phyloP scores from a whole-genome alignment of 1,140 invertebrate species.

The Drosophila setifemur region DNA sequence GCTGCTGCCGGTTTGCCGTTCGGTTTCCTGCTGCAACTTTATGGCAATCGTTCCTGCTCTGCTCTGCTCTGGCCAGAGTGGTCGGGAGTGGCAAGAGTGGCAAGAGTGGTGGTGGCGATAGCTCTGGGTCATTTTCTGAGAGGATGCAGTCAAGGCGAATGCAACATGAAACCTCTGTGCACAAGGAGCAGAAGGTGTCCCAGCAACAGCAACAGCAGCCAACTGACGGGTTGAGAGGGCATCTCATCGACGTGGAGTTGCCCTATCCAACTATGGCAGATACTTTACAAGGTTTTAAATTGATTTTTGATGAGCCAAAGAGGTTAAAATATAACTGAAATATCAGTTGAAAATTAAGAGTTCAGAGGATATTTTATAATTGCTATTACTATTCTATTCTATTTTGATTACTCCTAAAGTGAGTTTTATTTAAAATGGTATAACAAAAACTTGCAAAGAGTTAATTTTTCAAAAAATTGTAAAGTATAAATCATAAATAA shows the following conservation, averaged over 20 bases:
- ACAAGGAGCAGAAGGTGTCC: slow-evolving; percentile 53
- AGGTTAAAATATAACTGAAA: neutral
- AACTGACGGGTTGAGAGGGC: neutral
- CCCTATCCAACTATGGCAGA: neutral
- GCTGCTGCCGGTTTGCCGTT: slow-evolving; percentile 25
- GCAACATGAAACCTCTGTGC: slow-evolving; percentile 75
- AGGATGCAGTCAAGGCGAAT: slow-evolving; percentile 71
- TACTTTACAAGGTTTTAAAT: too few relatives aligned
- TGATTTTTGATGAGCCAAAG: too few relatives aligned
- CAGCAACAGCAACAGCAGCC: slow-evolving; percentile 20
- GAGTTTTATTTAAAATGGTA: too few relatives aligned
- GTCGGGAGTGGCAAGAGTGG: slow-evolving; percentile 6
- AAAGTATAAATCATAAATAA: too few relatives aligned
- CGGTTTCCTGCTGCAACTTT: slow-evolving; percentile 76
- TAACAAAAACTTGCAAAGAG: too few relatives aligned
- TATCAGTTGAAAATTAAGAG: too few relatives aligned
- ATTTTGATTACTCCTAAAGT: too few relatives aligned
- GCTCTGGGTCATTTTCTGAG: slow-evolving; percentile 77
- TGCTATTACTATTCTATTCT: too few relatives aligned
- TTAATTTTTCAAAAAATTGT: too few relatives aligned
- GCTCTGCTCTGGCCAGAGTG: neutral
- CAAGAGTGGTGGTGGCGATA: slow-evolving; percentile 51
- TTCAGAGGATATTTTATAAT: too few relatives aligned
- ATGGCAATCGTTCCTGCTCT: slow-evolving; percentile 44
- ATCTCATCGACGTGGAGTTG: neutral